Conservation (phyloP, 2,888 invertebrate genomes). For the Clistopyga incitator region DNA sequence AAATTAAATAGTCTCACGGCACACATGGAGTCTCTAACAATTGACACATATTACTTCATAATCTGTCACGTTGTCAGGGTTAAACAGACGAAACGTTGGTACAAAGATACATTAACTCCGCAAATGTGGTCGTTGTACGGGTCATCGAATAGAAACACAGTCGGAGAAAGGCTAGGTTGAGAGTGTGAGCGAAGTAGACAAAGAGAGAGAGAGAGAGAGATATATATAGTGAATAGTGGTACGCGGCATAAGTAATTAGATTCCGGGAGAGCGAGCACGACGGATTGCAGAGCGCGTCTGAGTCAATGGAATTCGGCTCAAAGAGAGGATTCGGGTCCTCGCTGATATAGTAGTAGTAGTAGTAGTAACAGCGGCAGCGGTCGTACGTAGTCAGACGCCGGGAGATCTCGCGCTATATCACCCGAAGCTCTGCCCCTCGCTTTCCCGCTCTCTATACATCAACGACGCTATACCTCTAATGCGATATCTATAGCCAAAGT, state of each 20-base stretch:
- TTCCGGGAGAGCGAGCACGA: conserved; percentile 28
- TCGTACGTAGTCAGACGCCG: conserved; percentile 4
- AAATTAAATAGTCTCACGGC: too few relatives aligned
- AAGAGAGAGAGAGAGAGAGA: background rate
- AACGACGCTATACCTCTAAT: conserved; percentile 7
- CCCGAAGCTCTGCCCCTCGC: background rate
- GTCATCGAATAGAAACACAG: background rate
- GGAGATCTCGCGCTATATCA: background rate
- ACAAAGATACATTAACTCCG: too few relatives aligned
- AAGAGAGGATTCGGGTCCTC: conserved; percentile 50
- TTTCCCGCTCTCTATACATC: background rate
- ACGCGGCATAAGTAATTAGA: conserved; percentile 50
- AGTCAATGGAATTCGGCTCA: conserved; percentile 57
- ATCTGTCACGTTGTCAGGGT: too few relatives aligned
- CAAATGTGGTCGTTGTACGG: too few relatives aligned
- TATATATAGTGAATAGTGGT: conserved; percentile 6
- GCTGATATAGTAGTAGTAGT: conserved; percentile 29
- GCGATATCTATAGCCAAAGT: conserved; percentile 31
- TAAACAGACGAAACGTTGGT: too few relatives aligned
- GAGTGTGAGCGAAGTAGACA: background rate
- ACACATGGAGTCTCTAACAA: too few relatives aligned
- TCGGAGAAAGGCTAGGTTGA: background rate
- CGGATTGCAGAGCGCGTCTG: conserved; percentile 45
- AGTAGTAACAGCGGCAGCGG: background rate
- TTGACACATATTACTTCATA: too few relatives aligned